Evolutionary conservation across 2,113 vertebrate species (phyloP).

Genomic region (Mustela nigripes): DNA sequence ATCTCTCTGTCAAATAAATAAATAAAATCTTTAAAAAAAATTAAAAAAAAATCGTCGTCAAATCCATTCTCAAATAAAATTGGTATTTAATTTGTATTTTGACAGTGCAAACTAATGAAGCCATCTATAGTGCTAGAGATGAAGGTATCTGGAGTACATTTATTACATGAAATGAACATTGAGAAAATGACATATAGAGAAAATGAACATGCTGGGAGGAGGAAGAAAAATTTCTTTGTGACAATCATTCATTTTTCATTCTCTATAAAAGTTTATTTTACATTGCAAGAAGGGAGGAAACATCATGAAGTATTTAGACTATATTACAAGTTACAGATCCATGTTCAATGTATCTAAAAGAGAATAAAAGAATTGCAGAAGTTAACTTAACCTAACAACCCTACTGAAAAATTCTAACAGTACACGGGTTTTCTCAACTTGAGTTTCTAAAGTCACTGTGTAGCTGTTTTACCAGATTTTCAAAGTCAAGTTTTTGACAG

Average conservation of each 20-base stretch:
- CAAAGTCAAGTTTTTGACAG: conserved; percentile 56
- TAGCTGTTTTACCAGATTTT: conserved; percentile 48
- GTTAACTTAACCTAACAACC: conserved; percentile 28
- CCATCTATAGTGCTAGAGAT: conserved; percentile 55
- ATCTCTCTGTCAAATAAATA: too few species aligned
- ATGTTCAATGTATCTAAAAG: conserved; percentile 19
- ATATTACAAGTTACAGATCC: conserved; percentile 51
- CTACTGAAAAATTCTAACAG: conserved; percentile 38
- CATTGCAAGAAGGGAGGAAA: conserved; percentile 45
- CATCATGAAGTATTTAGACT: conserved; percentile 41
- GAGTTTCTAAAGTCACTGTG: conserved; percentile 37
- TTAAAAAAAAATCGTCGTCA: background rate
- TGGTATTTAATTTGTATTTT: conserved; percentile 64
- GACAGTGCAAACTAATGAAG: conserved; percentile 42
- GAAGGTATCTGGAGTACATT: conserved; percentile 57
- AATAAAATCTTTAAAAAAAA: too few species aligned
- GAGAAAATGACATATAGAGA: conserved; percentile 64
- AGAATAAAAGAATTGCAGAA: conserved; percentile 38
- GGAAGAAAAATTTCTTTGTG: conserved; percentile 52
- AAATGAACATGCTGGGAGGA: conserved; percentile 54
- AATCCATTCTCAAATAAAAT: conserved; percentile 61
- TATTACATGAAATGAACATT: conserved; percentile 55
- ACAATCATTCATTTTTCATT: conserved; percentile 65
- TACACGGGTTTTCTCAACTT: conserved; percentile 33
- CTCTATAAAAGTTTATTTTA: conserved; percentile 60